Base-by-base conservation (phyloP, 2,888 invertebrate species). In the Archaeoteleia sp. region DNA sequence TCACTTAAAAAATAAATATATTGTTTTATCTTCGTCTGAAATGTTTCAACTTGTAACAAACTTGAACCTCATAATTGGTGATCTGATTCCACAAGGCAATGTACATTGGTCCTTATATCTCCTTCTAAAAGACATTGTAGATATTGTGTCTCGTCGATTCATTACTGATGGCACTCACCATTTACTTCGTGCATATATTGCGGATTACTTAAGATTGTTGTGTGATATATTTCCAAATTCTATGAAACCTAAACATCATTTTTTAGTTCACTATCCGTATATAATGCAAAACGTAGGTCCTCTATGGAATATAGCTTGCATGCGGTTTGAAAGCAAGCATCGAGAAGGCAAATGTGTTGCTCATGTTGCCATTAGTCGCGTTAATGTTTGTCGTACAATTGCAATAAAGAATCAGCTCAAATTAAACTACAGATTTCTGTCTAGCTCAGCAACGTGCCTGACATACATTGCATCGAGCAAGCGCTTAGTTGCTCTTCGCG, bases 11-110 rank as follows among this genome's bases (percentile, higher is more conserved):
- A 27, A 53, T 9, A 60, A 55, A 32, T 62, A 37, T n/a, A 48
- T 70, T 10, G 65, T 62, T n/a, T 60, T 73, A 40, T 73, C 74
- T 14, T 69, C 73, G 5, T 48, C 70, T 10, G 72, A 75, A 70
- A 74, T 73, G 74, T 46, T 65, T 29, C 35, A 32, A 7, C 39
- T 73, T 1, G 35, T 71, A 5, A 40, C 48, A 9, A 55, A 62
- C 45, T 51, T 72, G 25, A 37, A 27, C 37, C 37, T 73, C 0
- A 65, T 74, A 14, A 43, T 71, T 13, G 73, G 75, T 10, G 60
- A 71, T 29, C 43, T 69, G 5, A 32, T 74, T 10, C 60, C 71
- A n/a, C 48, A 46, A 53, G 54, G 57, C 8, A 39, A 58, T 65
- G 17, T 43, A 7, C 32, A 67, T 12, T 72, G 72, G 71, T 2